Percentiles rank a stretch among this genome's conserved stretches.
Conservation (phyloP, 1,140 invertebrate genomes). For the Nasonia giraulti region DNA sequence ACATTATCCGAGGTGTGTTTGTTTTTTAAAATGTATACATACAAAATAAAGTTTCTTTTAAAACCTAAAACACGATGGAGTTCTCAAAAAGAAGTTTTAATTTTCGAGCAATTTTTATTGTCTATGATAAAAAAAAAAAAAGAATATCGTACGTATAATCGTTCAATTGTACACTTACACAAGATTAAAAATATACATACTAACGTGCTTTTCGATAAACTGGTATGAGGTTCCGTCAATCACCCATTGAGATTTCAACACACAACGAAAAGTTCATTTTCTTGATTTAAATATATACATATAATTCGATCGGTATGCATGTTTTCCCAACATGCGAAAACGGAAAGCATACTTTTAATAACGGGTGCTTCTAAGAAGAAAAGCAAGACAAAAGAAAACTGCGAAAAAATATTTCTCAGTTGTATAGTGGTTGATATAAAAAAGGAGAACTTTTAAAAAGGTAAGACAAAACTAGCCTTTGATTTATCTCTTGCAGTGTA, state of each 20-base stretch:
- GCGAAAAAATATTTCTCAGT: too few relatives aligned
- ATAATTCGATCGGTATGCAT: neutral
- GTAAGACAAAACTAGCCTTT: slow-evolving; percentile 13
- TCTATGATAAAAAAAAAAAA: slow-evolving; percentile 67
- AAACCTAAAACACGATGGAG: slow-evolving; percentile 7
- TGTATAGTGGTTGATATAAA: neutral
- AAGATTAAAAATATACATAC: slow-evolving; percentile 54
- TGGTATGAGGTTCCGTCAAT: slow-evolving; percentile 31
- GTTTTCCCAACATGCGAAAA: neutral
- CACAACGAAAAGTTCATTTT: slow-evolving; percentile 7
- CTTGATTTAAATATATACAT: slow-evolving; percentile 35
- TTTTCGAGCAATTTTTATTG: slow-evolving; percentile 64
- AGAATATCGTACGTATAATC: neutral
- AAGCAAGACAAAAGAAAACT: neutral
- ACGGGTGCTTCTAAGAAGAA: neutral
- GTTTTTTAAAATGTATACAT: slow-evolving; percentile 40
- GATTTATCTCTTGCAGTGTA: neutral
- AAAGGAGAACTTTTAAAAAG: neutral
- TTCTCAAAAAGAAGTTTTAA: slow-evolving; percentile 30
- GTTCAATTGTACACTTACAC: slow-evolving; percentile 39
- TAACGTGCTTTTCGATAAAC: slow-evolving; percentile 47
- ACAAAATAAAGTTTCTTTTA: slow-evolving; percentile 38
- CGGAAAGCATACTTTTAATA: neutral
- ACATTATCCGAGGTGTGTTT: slow-evolving; percentile 27
- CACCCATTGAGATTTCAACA: slow-evolving; percentile 34